phyloP scores from a whole-genome alignment of 2,888 invertebrate genomes.

The Serrognathus titanus region DNA sequence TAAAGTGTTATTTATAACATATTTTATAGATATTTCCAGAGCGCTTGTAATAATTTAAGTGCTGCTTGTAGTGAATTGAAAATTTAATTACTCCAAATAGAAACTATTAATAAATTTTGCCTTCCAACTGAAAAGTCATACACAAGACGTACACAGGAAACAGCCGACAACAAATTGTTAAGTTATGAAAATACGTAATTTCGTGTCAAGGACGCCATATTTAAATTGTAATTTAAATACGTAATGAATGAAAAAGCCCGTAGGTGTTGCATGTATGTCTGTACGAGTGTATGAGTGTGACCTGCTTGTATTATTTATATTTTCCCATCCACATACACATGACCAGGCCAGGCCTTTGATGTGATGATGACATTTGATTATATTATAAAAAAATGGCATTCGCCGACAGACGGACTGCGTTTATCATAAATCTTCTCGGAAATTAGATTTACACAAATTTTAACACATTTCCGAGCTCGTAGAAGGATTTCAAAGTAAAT shows the following conservation, averaged over 20 bases:
- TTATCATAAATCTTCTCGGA: slow-evolving; percentile 33
- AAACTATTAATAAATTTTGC: slow-evolving; percentile 3
- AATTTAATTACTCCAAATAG: slow-evolving; percentile 19
- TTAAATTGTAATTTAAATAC: slow-evolving; percentile 26
- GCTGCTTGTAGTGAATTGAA: slow-evolving; percentile 16
- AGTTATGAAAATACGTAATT: slow-evolving; percentile 19
- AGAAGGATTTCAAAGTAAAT: slow-evolving; percentile 30
- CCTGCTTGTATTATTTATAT: slow-evolving; percentile 1
- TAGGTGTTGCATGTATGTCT: slow-evolving; percentile 15
- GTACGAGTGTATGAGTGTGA: neutral
- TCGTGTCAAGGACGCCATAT: slow-evolving; percentile 21
- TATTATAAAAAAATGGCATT: slow-evolving; percentile 25
- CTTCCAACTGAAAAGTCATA: neutral
- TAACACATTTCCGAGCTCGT: slow-evolving; percentile 34
- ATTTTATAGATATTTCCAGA: slow-evolving; percentile 26
- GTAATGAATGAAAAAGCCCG: slow-evolving; percentile 17
- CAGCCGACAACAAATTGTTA: slow-evolving; percentile 6
- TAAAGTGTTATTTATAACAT: slow-evolving; percentile 36
- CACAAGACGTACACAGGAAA: slow-evolving; percentile 1
- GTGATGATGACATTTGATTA: slow-evolving; percentile 26
- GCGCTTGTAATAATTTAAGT: slow-evolving; percentile 23
- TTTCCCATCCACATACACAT: neutral
- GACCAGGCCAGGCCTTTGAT: slow-evolving; percentile 18
- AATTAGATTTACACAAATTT: slow-evolving; percentile 36
- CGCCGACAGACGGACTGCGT: slow-evolving; percentile 26